phyloP scores from a whole-genome alignment of 2,797 vertebrate species.

The Phaenicophaeus curvirostris region DNA sequence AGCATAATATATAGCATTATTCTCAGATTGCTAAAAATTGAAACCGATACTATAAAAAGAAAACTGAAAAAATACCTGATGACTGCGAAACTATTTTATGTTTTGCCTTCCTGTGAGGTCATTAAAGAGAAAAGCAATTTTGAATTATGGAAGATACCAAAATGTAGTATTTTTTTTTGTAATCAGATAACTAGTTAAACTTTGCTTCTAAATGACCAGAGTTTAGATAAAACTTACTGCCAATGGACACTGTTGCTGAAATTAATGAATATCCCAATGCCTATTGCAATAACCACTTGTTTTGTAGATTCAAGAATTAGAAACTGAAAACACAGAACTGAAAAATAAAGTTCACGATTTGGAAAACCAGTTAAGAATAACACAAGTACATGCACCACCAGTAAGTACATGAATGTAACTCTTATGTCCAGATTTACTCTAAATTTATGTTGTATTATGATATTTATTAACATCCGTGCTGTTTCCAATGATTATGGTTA shows the following conservation, averaged over 20 bases:
- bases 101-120: background rate
- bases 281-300: constrained; percentile 51
- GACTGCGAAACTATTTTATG: background rate
- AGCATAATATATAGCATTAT: background rate
- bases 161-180: background rate
- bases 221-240: background rate
- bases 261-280: background rate
- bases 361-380: constrained; percentile 90
- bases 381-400: constrained; percentile 82
- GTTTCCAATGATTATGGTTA: background rate
- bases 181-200: background rate
- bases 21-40: background rate
- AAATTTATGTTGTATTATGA: background rate
- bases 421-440: background rate
- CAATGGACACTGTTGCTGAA: background rate
- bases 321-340: constrained; percentile 93
- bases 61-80: background rate
- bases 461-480: background rate
- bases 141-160: background rate
- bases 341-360: constrained; percentile 94
- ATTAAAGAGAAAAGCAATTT: background rate
- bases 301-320: constrained; percentile 95
- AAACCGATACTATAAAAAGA: background rate
- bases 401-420: constrained; percentile 80
- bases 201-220: background rate